These are phyloP conservation scores for Agapornis canus DNA, from an alignment of 2,797 vertebrate species.

Conservation along the genomic window DNA sequence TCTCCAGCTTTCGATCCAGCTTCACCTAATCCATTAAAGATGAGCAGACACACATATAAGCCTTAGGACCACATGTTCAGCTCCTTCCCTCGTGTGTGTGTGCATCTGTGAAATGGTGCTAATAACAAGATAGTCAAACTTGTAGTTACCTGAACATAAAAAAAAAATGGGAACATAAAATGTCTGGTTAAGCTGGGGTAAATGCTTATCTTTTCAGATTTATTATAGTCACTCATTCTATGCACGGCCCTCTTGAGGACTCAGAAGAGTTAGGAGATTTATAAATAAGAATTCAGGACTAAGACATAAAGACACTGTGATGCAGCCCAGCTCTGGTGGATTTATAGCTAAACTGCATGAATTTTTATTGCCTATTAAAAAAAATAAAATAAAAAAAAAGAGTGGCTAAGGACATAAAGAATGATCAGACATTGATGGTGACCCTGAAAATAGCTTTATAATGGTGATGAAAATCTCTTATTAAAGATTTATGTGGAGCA, in stretches of 20 bases:
- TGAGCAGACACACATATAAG: rapidly evolving
- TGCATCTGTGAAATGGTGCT: neutral
- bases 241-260: neutral
- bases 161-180: neutral
- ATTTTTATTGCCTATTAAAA: neutral
- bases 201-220: neutral
- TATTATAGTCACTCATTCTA: neutral
- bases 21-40: neutral
- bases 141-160: neutral
- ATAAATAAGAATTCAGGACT: neutral
- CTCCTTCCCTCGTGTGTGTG: neutral
- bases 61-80: neutral
- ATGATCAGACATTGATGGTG: neutral
- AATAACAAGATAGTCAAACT: rapidly evolving
- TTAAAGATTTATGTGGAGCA: neutral
- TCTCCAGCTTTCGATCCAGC: neutral
- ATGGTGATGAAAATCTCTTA: constrained; percentile 24
- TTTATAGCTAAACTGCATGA: neutral
- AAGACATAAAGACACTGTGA: neutral
- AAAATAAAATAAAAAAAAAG: neutral
- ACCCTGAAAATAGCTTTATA: constrained; percentile 18
- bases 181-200: neutral
- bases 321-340: neutral
- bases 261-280: neutral
- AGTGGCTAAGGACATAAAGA: neutral